Evolutionary conservation across 2,797 vertebrate species (phyloP).

Genomic region (Falco naumanni): DNA sequence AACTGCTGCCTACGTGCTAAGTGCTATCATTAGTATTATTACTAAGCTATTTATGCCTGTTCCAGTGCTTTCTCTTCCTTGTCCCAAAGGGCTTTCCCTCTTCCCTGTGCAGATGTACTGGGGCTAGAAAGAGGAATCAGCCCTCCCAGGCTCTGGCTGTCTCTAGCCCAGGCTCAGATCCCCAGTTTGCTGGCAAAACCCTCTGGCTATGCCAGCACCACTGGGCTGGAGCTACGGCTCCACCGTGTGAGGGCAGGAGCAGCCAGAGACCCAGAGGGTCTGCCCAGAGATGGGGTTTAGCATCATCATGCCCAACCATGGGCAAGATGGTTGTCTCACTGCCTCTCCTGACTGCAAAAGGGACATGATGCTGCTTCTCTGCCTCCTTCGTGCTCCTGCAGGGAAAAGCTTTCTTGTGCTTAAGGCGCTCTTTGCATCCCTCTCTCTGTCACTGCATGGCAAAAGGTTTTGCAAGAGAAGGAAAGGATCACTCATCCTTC

Average conservation of each 20-base stretch:
- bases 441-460: neutral
- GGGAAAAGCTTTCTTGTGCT: neutral
- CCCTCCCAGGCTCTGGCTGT: neutral
- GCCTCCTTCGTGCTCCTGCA: fast-evolving
- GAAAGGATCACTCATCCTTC: slow-evolving; percentile 31
- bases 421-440: neutral
- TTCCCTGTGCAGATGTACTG: slow-evolving; percentile 14
- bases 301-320: neutral
- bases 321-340: neutral
- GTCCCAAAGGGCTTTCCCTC: slow-evolving; percentile 48
- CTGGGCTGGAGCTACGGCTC: fast-evolving
- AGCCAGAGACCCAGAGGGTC: neutral
- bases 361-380: neutral
- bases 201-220: fast-evolving
- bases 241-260: neutral
- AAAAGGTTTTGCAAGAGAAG: neutral
- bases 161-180: neutral
- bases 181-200: neutral
- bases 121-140: slow-evolving; percentile 6
- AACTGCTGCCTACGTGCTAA: slow-evolving; percentile 48
- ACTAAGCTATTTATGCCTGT: slow-evolving; percentile 55
- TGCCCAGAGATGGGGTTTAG: neutral
- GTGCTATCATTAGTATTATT: slow-evolving; percentile 60
- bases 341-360: neutral
- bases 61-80: slow-evolving; percentile 56